Base-by-base conservation (phyloP, 2,888 invertebrate genomes). In the Epistrophe grossulariae region DNA sequence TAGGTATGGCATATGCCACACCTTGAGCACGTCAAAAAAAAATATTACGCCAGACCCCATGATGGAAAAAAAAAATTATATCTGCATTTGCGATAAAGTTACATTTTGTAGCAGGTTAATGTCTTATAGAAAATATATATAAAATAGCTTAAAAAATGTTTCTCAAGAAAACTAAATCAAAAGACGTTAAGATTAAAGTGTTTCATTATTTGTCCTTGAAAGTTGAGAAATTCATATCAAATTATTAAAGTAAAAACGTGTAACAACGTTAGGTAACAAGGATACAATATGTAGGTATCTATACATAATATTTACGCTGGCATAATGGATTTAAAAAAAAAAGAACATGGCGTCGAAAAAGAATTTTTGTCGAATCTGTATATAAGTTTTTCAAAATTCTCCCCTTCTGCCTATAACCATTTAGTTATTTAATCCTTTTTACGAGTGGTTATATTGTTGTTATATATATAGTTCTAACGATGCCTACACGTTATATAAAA, bases 1-100 rank as follows among this genome's bases (percentile, higher is more conserved):
- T 24, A 62, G 28, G 24, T n/a, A 45, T 72, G 40, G 35, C 35
- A 24, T 35, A 35, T 45, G 76, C 76, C 84, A 72, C 84, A 84
- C 84, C 84, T 84, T 71, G 40, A 43, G 80, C 84, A 80, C 71
- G 57, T 76, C 57, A 57, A 70, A 57, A 50, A 71, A 71, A 68
- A 38, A 62, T 55, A 19, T 38, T 38, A 55, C 19, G 43, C 28
- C 48, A 50, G 0, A 7, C 9, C 4, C 19, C 28, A 17, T 35
- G 13, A 24, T 24, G 24, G 24, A 13, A n/a, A 2, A 8, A 19
- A 62, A n/a, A n/a, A n/a, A n/a, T n/a, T n/a, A n/a, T 43, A 62
- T 24, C 19, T 24, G n/a, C 15, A 15, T 15, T 43, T 43, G 45
- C 43, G 7, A 40, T 17, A 13, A 35, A 7, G 35, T 35, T 35